phyloP scores from a whole-genome alignment of 2,797 vertebrate genomes.

The Sebastes oblongus region DNA sequence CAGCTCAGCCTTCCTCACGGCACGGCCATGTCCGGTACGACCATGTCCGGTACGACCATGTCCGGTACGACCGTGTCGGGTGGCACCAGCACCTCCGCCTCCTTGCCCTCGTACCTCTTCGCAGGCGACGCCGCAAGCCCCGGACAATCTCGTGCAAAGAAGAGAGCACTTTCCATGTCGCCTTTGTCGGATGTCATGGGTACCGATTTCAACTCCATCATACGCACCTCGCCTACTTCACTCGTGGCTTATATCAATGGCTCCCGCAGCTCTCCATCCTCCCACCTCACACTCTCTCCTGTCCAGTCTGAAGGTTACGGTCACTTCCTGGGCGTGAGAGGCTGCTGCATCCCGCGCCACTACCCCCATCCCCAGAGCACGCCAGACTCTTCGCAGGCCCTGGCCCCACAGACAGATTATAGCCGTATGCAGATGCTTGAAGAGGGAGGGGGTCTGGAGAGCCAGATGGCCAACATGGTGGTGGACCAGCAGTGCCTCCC shows the following conservation, averaged over 20 bases:
- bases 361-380: conserved; percentile 60
- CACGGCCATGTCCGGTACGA: conserved; percentile 80
- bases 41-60: conserved; percentile 81
- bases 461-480: conserved; percentile 87
- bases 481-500: conserved; percentile 85
- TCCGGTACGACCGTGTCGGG: conserved; percentile 81
- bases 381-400: conserved; percentile 66
- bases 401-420: conserved; percentile 69
- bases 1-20: conserved; percentile 78
- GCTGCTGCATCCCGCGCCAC: conserved; percentile 86
- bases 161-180: conserved; percentile 89
- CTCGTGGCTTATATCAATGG: conserved; percentile 95
- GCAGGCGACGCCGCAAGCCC: conserved; percentile 84
- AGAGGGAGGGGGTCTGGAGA: conserved; percentile 78
- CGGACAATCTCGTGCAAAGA: conserved; percentile 85
- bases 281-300: conserved; percentile 81
- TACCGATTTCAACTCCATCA: conserved; percentile 93
- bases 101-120: conserved; percentile 88
- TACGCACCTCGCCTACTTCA: conserved; percentile 94
- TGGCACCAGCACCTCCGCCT: conserved; percentile 82
- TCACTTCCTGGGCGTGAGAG: conserved; percentile 92
- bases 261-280: conserved; percentile 85
- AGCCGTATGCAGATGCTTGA: conserved; percentile 86
- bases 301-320: conserved; percentile 91
- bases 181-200: conserved; percentile 92